phyloP scores from a whole-genome alignment of 35 echinoderm and acorn worm genomes.

The Ophioderma brevispina region DNA sequence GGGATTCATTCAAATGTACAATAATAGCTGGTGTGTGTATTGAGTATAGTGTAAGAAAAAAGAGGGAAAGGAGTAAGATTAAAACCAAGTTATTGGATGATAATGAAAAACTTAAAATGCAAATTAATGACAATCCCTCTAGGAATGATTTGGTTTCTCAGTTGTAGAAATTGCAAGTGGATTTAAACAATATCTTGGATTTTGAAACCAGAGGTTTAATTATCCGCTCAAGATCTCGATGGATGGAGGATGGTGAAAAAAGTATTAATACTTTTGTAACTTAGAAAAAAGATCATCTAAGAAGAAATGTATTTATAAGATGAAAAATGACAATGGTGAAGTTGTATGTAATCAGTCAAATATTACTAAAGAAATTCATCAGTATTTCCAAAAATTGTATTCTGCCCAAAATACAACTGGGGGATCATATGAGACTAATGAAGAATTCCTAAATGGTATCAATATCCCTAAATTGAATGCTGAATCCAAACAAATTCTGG shows the following conservation, averaged over 20 bases:
- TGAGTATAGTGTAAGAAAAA: constrained; percentile 17
- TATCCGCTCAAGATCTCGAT: constrained; percentile 21
- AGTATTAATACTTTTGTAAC: constrained; percentile 42
- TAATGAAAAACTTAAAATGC: background rate
- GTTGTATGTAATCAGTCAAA: background rate
- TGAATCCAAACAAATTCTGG: constrained; percentile 7
- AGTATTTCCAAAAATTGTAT: no score
- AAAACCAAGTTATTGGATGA: background rate
- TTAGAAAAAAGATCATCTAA: background rate
- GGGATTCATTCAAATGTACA: constrained; percentile 27
- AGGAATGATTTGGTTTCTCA: background rate
- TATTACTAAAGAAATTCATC: no score
- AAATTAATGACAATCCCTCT: background rate
- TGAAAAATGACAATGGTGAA: background rate
- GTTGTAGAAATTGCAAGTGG: background rate
- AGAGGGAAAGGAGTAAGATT: constrained; percentile 2
- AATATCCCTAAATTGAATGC: background rate
- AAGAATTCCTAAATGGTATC: background rate
- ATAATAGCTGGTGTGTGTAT: constrained; percentile 31
- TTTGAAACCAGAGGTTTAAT: constrained; percentile 35
- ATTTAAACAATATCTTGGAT: constrained; percentile 21
- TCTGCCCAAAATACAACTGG: no score
- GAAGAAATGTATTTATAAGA: constrained; percentile 10
- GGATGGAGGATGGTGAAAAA: constrained; percentile 53
- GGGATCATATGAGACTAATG: background rate